phyloP scores from a whole-genome alignment of 1,140 invertebrate genomes.

The Apis cerana region DNA sequence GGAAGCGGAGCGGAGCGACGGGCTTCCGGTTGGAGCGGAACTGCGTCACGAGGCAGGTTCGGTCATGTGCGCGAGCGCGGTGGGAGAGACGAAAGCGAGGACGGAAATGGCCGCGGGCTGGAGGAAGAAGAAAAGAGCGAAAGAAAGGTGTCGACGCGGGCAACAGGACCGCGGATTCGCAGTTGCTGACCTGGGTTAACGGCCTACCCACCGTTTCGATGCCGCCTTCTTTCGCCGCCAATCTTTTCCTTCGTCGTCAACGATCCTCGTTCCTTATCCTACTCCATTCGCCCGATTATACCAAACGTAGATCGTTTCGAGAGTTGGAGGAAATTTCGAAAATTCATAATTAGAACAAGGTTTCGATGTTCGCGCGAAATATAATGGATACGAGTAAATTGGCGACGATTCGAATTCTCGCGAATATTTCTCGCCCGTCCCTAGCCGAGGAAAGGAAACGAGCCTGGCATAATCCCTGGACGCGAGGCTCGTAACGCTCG shows the following conservation, averaged over 20 bases:
- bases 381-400: conserved; percentile 53
- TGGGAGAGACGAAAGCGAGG: not conserved
- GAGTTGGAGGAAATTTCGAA: not conserved
- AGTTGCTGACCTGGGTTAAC: conserved; percentile 78
- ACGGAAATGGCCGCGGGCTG: not conserved
- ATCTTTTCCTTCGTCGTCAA: too few species aligned
- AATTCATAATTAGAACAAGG: not conserved
- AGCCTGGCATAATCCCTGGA: not conserved
- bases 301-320: too few species aligned
- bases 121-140: not conserved
- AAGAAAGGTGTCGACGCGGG: conserved; percentile 1
- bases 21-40: conserved; percentile 58
- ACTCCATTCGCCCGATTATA: not conserved
- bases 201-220: conserved; percentile 54
- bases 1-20: conserved; percentile 62
- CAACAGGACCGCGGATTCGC: conserved; percentile 41
- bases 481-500: not conserved
- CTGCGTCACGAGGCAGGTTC: conserved; percentile 58
- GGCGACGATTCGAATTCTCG: conserved; percentile 20
- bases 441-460: not conserved
- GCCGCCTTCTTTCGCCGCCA: too few species aligned
- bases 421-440: conserved; percentile 23
- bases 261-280: not conserved
- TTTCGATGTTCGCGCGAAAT: conserved; percentile 1
- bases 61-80: not conserved